These are phyloP conservation scores for Labia minor DNA, from an alignment of 2,888 invertebrate genomes.

Conservation along the genomic window DNA sequence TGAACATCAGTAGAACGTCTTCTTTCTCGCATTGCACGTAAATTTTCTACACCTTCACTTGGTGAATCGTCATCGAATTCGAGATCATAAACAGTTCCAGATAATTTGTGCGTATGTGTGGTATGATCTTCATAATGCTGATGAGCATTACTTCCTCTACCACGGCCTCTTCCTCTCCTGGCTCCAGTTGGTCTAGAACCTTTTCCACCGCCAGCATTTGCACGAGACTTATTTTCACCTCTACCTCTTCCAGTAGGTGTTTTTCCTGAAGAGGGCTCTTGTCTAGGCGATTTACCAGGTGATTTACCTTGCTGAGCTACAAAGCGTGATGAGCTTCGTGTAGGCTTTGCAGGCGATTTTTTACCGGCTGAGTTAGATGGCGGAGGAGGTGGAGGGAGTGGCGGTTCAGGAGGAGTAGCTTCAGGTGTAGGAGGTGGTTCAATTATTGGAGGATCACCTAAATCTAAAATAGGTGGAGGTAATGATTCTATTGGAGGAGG, in stretches of 20 bases:
- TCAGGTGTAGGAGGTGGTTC: conserved; percentile 27
- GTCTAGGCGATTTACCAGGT: conserved; percentile 54
- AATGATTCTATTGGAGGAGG: neutral
- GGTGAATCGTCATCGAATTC: conserved; percentile 67
- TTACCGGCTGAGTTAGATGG: conserved; percentile 21
- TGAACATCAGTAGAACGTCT: conserved; percentile 62
- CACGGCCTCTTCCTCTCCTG: conserved; percentile 41
- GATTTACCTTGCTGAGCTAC: conserved; percentile 48
- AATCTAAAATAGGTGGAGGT: neutral
- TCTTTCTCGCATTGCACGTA: conserved; percentile 67
- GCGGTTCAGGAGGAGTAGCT: conserved; percentile 25
- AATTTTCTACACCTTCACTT: conserved; percentile 50
- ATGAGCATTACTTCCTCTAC: conserved; percentile 29
- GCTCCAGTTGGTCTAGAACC: conserved; percentile 39
- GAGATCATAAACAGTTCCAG: conserved; percentile 78
- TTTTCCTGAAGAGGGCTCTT: conserved; percentile 28
- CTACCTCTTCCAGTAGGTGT: conserved; percentile 32
- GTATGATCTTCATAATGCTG: conserved; percentile 30
- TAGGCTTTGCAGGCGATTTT: conserved; percentile 28
- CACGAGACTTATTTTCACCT: conserved; percentile 19
- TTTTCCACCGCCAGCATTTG: conserved; percentile 21
- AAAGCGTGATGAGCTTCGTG: conserved; percentile 49
- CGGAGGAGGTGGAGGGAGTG: conserved; percentile 23
- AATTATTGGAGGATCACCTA: conserved; percentile 16
- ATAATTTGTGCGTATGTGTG: conserved; percentile 69